Percentiles rank a stretch among this genome's conserved stretches.
These are phyloP conservation scores for Hylomyscus alleni DNA, from an alignment of 2,797 vertebrate species.

Conservation along the genomic window DNA sequence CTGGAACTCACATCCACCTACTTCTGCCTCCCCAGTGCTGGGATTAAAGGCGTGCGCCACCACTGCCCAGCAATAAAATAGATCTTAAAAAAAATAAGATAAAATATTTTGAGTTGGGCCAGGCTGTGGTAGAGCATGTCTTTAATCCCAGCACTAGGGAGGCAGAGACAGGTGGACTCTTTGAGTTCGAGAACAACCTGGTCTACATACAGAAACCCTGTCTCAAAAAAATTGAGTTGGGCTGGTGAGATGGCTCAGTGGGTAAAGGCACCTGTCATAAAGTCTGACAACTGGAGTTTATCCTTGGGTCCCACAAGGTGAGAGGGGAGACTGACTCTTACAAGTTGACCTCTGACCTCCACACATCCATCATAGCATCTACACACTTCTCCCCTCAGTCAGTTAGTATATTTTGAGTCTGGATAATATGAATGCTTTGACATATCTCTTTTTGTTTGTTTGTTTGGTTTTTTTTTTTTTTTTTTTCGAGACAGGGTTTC, in stretches of 20 bases:
- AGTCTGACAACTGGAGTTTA: neutral
- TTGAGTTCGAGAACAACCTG: neutral
- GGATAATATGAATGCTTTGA: neutral
- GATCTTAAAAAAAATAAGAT: no score
- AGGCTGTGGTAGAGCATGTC: neutral
- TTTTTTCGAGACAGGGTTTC: no score
- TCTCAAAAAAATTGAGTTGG: neutral
- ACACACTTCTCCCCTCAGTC: neutral
- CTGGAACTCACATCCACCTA: no score
- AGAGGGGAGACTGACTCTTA: neutral
- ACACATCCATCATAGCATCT: no score
- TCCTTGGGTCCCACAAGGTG: no score
- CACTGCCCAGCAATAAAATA: no score
- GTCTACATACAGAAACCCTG: neutral
- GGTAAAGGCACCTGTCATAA: no score
- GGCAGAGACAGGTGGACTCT: neutral
- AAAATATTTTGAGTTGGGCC: neutral
- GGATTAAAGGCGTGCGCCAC: no score
- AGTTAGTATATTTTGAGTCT: neutral
- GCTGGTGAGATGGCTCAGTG: neutral
- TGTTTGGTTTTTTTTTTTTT: no score
- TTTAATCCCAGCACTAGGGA: neutral
- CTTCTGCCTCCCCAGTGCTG: no score
- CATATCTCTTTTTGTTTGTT: no score
- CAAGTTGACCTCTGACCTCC: neutral